Percentiles rank a stretch among this genome's conserved stretches.
Evolutionary conservation across 2,797 vertebrate genomes (phyloP).

Genomic region (Perodicticus potto): DNA sequence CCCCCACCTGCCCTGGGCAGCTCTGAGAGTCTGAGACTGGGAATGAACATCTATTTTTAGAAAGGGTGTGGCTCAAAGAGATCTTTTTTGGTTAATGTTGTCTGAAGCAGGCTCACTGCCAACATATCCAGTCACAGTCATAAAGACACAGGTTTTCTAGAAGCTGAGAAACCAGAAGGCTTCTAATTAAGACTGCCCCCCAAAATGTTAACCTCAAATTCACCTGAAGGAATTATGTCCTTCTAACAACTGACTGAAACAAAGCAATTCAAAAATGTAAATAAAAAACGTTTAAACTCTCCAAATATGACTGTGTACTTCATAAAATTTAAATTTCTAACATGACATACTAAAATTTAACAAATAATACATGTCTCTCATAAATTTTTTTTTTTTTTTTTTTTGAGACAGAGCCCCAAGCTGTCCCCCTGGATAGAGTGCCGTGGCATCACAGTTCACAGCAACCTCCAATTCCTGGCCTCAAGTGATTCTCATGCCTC

Average conservation of each 20-base stretch:
- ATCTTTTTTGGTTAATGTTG: slow-evolving; percentile 75
- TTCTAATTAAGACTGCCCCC: slow-evolving; percentile 34
- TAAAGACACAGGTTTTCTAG: neutral
- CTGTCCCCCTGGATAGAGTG: no score
- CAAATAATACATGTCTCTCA: neutral
- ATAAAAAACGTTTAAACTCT: neutral
- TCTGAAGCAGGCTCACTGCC: slow-evolving; percentile 60
- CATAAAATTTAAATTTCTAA: slow-evolving; percentile 16
- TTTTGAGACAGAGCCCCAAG: no score
- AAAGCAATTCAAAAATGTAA: slow-evolving; percentile 43
- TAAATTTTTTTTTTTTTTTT: no score
- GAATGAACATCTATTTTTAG: slow-evolving; percentile 83
- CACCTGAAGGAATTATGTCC: neutral
- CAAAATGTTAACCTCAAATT: slow-evolving; percentile 20
- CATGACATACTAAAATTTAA: slow-evolving; percentile 5
- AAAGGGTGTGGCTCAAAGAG: slow-evolving; percentile 76
- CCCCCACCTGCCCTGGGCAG: slow-evolving; percentile 41
- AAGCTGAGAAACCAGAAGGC: slow-evolving; percentile 52
- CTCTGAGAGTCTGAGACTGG: slow-evolving; percentile 76
- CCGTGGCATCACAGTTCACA: no score
- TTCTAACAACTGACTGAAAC: slow-evolving; percentile 33
- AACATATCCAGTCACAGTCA: slow-evolving; percentile 48
- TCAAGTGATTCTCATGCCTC: no score
- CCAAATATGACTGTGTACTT: slow-evolving; percentile 39
- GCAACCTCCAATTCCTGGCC: no score